phyloP scores from a whole-genome alignment of 2,797 vertebrate genomes.

The Cirrhinus molitorella region DNA sequence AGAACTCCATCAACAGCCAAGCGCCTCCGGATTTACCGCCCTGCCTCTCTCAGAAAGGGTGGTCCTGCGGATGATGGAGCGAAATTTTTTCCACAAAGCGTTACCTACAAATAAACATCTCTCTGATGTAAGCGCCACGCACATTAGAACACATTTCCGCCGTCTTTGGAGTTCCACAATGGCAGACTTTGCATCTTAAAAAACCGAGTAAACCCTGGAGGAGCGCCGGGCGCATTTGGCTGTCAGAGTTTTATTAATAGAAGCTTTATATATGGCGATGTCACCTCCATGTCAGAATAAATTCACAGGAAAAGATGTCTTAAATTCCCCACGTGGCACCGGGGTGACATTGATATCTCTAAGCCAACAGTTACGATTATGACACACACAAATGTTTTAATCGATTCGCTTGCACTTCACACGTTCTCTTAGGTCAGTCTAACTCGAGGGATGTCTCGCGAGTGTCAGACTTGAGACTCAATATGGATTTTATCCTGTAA shows the following conservation, averaged over 20 bases:
- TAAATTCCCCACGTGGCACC: constrained; percentile 41
- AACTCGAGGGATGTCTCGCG: constrained; percentile 52
- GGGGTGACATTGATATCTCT: constrained; percentile 60
- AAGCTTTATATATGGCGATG: constrained; percentile 47
- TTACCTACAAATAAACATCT: constrained; percentile 78
- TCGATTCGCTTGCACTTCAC: constrained; percentile 63
- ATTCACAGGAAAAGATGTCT: constrained; percentile 44
- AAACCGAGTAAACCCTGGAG: constrained; percentile 29
- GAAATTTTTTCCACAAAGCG: constrained; percentile 18
- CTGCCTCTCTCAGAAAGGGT: constrained; percentile 41
- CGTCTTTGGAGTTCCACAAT: constrained; percentile 23
- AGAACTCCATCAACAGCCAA: constrained; percentile 46
- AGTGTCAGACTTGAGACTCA: constrained; percentile 56
- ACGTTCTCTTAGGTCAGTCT: constrained; percentile 56
- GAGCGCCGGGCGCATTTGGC: background rate
- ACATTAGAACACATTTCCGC: constrained; percentile 25
- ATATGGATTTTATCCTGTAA: constrained; percentile 57
- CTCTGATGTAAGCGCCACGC: constrained; percentile 19
- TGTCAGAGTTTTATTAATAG: constrained; percentile 47
- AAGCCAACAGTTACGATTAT: constrained; percentile 61
- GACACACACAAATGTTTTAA: constrained; percentile 60
- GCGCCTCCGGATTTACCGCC: constrained; percentile 26
- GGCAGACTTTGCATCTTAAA: constrained; percentile 36
- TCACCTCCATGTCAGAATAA: constrained; percentile 55
- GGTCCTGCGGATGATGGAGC: constrained; percentile 38